Evolutionary conservation across 2,113 vertebrate species (phyloP).

Genomic region (Ceyx margarethae): DNA sequence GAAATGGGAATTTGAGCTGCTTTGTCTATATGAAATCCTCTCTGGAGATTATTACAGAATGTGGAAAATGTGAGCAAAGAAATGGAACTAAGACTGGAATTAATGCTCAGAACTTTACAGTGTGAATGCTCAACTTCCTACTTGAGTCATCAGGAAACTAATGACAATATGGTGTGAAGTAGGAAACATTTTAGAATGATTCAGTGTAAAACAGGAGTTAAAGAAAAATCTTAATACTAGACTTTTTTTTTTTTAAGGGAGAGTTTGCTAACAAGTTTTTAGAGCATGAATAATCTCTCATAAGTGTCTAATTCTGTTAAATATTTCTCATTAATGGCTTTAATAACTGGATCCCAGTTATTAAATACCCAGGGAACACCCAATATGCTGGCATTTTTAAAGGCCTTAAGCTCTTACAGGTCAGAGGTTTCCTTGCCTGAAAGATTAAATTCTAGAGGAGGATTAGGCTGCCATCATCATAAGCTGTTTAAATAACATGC

Average conservation of each 20-base stretch:
- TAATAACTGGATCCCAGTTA: not conserved
- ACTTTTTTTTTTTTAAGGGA: not conserved
- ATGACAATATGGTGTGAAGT: not conserved
- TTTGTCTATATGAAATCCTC: not conserved
- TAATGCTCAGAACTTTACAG: not conserved
- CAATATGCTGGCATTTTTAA: not conserved
- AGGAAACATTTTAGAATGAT: not conserved
- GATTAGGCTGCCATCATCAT: not conserved
- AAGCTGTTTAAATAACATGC: not conserved
- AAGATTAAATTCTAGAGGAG: not conserved
- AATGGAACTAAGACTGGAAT: not conserved
- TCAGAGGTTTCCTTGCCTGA: not conserved
- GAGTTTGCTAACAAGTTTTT: not conserved
- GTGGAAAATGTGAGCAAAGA: not conserved
- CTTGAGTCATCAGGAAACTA: not conserved
- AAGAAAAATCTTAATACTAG: not conserved
- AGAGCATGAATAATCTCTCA: not conserved
- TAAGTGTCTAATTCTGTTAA: not conserved
- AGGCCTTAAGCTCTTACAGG: not conserved
- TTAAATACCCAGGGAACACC: not conserved
- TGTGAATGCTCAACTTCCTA: not conserved
- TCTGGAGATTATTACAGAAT: not conserved
- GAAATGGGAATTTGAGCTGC: not conserved
- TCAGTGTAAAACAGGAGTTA: not conserved
- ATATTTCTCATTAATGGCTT: not conserved